A percentile compares a stretch with the other conserved stretches of the same genome.
phyloP scores from a whole-genome alignment of 2,888 invertebrate species.

The Augiades crinisus region DNA sequence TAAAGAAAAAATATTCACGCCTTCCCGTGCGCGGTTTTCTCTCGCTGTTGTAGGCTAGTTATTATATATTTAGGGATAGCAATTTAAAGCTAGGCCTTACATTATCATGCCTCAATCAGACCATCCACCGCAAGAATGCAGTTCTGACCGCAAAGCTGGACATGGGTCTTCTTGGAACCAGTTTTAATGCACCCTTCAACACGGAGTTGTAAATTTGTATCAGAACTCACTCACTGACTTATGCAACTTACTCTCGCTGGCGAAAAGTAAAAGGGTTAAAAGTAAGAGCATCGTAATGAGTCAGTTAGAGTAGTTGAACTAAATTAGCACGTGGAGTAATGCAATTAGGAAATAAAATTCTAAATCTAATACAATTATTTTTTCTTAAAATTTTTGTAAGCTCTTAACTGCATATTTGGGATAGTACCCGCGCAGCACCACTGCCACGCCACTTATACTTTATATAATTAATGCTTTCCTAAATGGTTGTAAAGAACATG shows the following conservation, averaged over 20 bases:
- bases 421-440: too few species aligned
- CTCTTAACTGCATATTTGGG: too few species aligned
- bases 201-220: conserved; percentile 31
- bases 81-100: conserved; percentile 53
- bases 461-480: too few species aligned
- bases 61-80: conserved; percentile 32
- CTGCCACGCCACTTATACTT: too few species aligned
- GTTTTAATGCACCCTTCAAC: conserved; percentile 54
- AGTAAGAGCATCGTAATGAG: neutral
- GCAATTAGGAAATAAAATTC: too few species aligned
- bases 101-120: conserved; percentile 59
- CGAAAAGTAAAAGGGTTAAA: conserved; percentile 34
- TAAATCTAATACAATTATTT: too few species aligned
- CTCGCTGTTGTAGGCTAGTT: conserved; percentile 6
- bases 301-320: neutral
- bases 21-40: neutral
- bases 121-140: conserved; percentile 55
- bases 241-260: conserved; percentile 44
- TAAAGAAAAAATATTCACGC: conserved; percentile 20
- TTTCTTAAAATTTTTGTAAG: too few species aligned
- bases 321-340: too few species aligned
- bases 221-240: conserved; percentile 31
- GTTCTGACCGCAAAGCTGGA: conserved; percentile 49
- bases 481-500: too few species aligned
- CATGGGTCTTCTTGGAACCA: conserved; percentile 66